Evolutionary conservation across 2,888 invertebrate species (phyloP).

Genomic region (Agonopterix subpropinquella): DNA sequence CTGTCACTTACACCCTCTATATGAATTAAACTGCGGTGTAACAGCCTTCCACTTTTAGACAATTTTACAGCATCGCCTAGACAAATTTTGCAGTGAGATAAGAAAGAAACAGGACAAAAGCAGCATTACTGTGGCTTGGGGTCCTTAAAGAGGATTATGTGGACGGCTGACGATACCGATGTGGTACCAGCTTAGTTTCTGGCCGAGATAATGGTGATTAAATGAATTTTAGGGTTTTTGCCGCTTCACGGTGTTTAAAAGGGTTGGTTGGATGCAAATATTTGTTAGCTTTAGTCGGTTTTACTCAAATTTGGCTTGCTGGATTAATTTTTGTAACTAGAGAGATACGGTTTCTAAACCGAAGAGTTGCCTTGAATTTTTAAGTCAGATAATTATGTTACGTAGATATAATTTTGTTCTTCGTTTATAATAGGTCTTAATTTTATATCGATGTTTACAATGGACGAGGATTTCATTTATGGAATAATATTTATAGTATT

Average conservation of each 20-base stretch:
- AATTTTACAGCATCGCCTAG: conserved; percentile 67
- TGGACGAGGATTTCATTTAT: too few species aligned
- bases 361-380: too few species aligned
- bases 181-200: conserved; percentile 44
- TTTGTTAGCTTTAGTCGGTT: too few species aligned
- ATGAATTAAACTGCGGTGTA: conserved; percentile 30
- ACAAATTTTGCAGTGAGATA: conserved; percentile 70
- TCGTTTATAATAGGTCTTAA: too few species aligned
- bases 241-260: conserved; percentile 2
- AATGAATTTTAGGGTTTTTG: conserved; percentile 45
- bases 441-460: too few species aligned
- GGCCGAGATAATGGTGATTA: conserved; percentile 55
- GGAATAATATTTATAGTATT: too few species aligned
- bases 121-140: conserved; percentile 52
- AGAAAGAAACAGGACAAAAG: conserved; percentile 68
- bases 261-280: not conserved
- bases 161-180: conserved; percentile 47
- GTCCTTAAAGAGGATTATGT: conserved; percentile 60
- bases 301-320: too few species aligned
- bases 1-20: too few species aligned
- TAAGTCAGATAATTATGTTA: too few species aligned
- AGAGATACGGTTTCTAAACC: too few species aligned
- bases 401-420: too few species aligned
- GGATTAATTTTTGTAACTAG: too few species aligned
- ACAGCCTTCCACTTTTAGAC: conserved; percentile 35